A percentile compares a stretch with the other conserved stretches of the same genome.
These are phyloP conservation scores for Mormyrus proboscirostris DNA, from an alignment of 2,797 vertebrate genomes.

Conservation along the genomic window DNA sequence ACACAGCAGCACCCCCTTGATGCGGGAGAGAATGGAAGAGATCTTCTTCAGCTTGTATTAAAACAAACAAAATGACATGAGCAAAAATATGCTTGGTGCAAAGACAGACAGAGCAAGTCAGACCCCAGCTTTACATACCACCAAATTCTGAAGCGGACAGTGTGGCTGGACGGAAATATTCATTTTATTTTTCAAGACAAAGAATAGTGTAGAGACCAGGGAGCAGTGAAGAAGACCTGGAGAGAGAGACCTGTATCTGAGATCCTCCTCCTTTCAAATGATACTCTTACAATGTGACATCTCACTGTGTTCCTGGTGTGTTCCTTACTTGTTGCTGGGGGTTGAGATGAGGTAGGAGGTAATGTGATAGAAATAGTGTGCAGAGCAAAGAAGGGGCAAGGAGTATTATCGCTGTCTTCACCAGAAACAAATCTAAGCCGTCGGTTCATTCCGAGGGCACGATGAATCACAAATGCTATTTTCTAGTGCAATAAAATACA, in stretches of 20 bases:
- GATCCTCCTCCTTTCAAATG: background rate
- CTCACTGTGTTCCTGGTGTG: background rate
- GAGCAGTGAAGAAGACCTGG: background rate
- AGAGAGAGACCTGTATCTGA: background rate
- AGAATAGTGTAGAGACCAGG: background rate
- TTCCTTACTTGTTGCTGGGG: constrained; percentile 71
- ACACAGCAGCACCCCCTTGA: constrained; percentile 73
- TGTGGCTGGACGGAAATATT: background rate
- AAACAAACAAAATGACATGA: background rate
- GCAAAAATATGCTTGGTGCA: background rate
- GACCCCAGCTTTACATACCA: background rate
- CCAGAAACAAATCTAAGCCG: background rate
- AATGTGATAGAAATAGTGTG: constrained; percentile 83
- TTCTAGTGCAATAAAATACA: background rate
- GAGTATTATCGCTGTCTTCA: constrained; percentile 45
- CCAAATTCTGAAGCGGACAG: background rate
- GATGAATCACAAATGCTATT: background rate
- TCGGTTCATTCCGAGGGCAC: background rate
- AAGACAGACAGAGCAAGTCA: background rate
- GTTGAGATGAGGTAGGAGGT: constrained; percentile 71
- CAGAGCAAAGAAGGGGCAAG: constrained; percentile 82
- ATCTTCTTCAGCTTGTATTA: constrained; percentile 39
- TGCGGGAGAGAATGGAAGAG: constrained; percentile 41
- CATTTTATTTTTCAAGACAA: background rate
- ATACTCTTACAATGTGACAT: background rate